Evolutionary conservation across 2,888 invertebrate species (phyloP).

Genomic region (Drosophila paramelanica): DNA sequence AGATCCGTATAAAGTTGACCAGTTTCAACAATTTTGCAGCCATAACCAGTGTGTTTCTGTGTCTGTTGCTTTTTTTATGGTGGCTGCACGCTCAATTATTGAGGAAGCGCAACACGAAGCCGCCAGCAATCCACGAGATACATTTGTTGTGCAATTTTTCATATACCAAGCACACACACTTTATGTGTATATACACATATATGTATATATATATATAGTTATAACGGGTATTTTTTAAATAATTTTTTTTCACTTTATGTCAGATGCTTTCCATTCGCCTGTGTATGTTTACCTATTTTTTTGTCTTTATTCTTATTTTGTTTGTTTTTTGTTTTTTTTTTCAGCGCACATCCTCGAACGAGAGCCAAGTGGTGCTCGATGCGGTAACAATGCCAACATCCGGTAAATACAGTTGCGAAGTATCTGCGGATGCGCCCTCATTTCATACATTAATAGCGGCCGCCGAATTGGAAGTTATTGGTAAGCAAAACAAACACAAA

Average conservation of each 20-base stretch:
- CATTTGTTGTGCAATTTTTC: conserved; percentile 51
- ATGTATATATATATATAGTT: conserved; percentile 20
- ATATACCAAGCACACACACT: conserved; percentile 10
- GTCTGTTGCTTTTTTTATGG: conserved; percentile 7
- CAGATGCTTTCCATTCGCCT: conserved; percentile 34
- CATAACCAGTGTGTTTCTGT: conserved; percentile 13
- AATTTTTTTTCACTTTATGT: conserved; percentile 51
- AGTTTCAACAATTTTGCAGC: conserved; percentile 38
- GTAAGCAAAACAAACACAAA: conserved; percentile 75
- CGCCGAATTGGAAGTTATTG: conserved; percentile 85
- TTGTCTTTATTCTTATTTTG: conserved; percentile 4
- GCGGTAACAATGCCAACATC: conserved; percentile 82
- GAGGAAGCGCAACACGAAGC: conserved; percentile 34
- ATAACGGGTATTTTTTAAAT: conserved; percentile 30
- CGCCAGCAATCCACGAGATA: conserved; percentile 47
- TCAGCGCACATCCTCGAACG: conserved; percentile 82
- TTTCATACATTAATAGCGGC: conserved; percentile 85
- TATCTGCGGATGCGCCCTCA: conserved; percentile 85
- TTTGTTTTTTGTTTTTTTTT: neutral
- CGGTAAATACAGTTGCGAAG: conserved; percentile 85
- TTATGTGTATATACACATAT: conserved; percentile 6
- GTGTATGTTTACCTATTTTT: conserved; percentile 7
- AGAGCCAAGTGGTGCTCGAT: conserved; percentile 84
- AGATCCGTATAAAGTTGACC: conserved; percentile 36
- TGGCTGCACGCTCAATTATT: conserved; percentile 40